Base-by-base conservation (phyloP, 1,140 invertebrate species). In the Helicoverpa armigera region DNA sequence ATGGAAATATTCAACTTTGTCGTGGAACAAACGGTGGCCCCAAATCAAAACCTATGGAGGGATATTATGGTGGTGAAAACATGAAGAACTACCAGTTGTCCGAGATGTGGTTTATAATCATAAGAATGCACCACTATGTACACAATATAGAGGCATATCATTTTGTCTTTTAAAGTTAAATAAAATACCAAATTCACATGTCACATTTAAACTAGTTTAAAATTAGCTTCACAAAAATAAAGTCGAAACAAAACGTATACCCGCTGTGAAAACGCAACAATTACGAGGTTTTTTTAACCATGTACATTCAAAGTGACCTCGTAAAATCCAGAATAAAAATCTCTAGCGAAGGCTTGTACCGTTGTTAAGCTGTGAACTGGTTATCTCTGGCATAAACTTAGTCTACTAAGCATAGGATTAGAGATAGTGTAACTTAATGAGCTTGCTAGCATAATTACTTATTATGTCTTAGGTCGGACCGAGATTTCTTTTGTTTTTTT, bases 401-500 rank as follows among this genome's bases (percentile, higher is more conserved):
- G 69, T 72, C 43, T 67, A 50, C 43, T 69, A 69, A 69, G 12
- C 43, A n/a, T 11, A 18, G 69, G 69, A 72, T 72, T 72, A 54
- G 48, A 72, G 51, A 72, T 72, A 54, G 23, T 72, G 50, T 72
- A 54, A 54, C 50, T 31, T 56, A 73, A 73, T 73, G 70, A 73
- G 70, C 23, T 56, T 58, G 51, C 53, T 73, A 73, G 70, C 54
- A 58, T 73, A 73, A 73, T 73, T 73, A 73, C 51, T 73, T 73
- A 73, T 73, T 73, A 16, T 56, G 70, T 58, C 54, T 51, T 50
- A 43, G 16, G 48, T 50, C 50, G 23, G 65, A 13, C 65, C 16
- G 16, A 69, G 65, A 69, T 69, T 69, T 50, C 43, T 69, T 69
- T 69, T 23, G 65, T 65, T 14, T 43, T 18, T 50, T 14, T 16